phyloP scores from a whole-genome alignment of 1,140 invertebrate species.

The Conus betulinus region DNA sequence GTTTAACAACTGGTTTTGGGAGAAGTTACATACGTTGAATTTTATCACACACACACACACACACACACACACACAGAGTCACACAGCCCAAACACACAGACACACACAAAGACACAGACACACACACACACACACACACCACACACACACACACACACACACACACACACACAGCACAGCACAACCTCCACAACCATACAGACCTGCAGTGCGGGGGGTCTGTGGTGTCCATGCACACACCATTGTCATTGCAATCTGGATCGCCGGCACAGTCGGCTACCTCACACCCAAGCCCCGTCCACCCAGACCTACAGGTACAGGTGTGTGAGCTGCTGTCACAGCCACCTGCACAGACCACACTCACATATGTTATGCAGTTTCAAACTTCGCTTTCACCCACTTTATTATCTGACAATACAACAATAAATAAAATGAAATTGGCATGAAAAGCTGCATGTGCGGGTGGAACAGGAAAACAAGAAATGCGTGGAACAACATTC shows the following conservation, averaged over 20 bases:
- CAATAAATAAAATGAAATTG: too few relatives aligned
- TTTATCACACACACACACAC: background rate
- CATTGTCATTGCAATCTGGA: slow-evolving; percentile 61
- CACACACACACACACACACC: background rate
- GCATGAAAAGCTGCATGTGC: too few relatives aligned
- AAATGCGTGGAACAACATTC: too few relatives aligned
- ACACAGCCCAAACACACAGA: too few relatives aligned
- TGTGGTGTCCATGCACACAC: slow-evolving; percentile 49
- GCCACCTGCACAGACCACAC: slow-evolving; percentile 48
- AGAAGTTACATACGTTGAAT: too few relatives aligned
- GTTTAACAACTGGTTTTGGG: too few relatives aligned
- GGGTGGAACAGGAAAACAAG: too few relatives aligned
- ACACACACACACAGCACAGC: too few relatives aligned
- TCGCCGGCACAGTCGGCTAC: slow-evolving; percentile 63
- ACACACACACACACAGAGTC: background rate
- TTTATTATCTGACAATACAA: too few relatives aligned
- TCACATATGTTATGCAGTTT: background rate
- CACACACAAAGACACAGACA: background rate
- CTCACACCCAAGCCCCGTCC: slow-evolving; percentile 65
- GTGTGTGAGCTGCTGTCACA: slow-evolving; percentile 59
- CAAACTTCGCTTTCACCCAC: too few relatives aligned
- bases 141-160: too few relatives aligned
- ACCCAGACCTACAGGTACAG: slow-evolving; percentile 64
- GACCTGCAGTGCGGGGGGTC: slow-evolving; percentile 61
- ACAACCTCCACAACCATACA: background rate